Conservation (phyloP, 2,888 invertebrate species). For the Auanema freiburgensis region DNA sequence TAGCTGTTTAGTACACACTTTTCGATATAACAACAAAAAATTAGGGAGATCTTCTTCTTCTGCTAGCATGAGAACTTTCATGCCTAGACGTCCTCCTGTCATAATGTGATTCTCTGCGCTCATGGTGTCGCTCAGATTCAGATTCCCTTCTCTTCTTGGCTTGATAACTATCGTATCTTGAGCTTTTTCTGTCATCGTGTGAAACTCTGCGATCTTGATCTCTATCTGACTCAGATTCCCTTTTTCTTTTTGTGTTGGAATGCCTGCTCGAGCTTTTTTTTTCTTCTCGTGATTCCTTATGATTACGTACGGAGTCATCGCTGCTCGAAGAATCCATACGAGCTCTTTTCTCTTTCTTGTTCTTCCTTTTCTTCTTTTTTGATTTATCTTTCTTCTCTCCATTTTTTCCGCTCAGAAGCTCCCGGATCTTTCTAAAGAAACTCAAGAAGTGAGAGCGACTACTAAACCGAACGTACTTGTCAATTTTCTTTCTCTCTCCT, state of each 20-base stretch:
- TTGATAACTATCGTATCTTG: neutral
- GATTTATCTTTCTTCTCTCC: slow-evolving; percentile 23
- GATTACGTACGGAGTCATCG: neutral
- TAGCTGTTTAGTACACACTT: too few relatives aligned
- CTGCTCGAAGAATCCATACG: neutral
- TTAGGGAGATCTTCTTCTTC: neutral
- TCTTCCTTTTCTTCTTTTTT: slow-evolving; percentile 23
- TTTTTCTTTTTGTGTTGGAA: too few relatives aligned
- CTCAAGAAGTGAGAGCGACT: too few relatives aligned
- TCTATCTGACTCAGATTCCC: too few relatives aligned
- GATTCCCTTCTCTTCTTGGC: too few relatives aligned
- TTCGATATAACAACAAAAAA: too few relatives aligned
- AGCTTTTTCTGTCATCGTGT: neutral
- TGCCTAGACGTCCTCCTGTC: neutral
- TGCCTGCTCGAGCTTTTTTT: too few relatives aligned
- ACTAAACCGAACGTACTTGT: slow-evolving; percentile 46
- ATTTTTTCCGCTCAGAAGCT: slow-evolving; percentile 14
- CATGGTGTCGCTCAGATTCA: too few relatives aligned
- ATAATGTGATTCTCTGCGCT: neutral
- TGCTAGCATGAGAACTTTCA: neutral
- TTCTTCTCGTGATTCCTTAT: neutral
- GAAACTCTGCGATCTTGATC: too few relatives aligned
- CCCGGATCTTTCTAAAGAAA: slow-evolving; percentile 20
- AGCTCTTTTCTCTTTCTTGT: slow-evolving; percentile 12
- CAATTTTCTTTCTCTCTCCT: slow-evolving; percentile 53